A percentile compares a stretch with the other conserved stretches of the same genome.
These are phyloP conservation scores for Chaetogeoica ovagalla DNA, from an alignment of 2,888 invertebrate species.

Conservation along the genomic window DNA sequence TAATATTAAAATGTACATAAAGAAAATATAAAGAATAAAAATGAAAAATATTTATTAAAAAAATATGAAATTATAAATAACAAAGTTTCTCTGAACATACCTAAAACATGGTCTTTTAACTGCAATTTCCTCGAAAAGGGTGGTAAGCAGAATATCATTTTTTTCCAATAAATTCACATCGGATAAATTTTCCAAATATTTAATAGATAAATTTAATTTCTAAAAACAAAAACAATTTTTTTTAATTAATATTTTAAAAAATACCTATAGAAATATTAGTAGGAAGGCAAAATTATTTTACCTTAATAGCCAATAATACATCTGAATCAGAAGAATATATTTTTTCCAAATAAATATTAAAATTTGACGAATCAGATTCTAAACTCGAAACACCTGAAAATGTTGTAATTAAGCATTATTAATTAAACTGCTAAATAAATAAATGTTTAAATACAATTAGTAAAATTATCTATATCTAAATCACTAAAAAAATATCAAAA, in stretches of 20 bases:
- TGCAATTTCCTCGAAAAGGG: constrained; percentile 39
- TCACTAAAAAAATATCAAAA: too few species aligned
- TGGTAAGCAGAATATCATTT: constrained; percentile 44
- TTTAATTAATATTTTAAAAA: not conserved
- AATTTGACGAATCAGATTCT: constrained; percentile 36
- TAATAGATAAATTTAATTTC: constrained; percentile 45
- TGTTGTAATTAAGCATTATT: not conserved
- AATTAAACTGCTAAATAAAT: not conserved
- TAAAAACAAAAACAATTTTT: constrained; percentile 11
- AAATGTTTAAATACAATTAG: too few species aligned
- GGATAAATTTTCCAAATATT: constrained; percentile 35
- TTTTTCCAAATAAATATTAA: constrained; percentile 46
- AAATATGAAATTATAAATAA: not conserved
- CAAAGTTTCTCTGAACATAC: constrained; percentile 31
- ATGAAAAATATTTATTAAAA: not conserved
- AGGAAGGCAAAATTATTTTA: not conserved
- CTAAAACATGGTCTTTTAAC: constrained; percentile 45
- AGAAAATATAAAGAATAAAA: not conserved
- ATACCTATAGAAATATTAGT: not conserved
- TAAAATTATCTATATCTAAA: too few species aligned
- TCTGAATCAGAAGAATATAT: constrained; percentile 46
- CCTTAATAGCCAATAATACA: constrained; percentile 42
- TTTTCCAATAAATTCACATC: constrained; percentile 40
- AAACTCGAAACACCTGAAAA: constrained; percentile 48
- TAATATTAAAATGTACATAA: not conserved